These are phyloP conservation scores for Syrphus vitripennis DNA, from an alignment of 2,888 invertebrate species.

Conservation along the genomic window DNA sequence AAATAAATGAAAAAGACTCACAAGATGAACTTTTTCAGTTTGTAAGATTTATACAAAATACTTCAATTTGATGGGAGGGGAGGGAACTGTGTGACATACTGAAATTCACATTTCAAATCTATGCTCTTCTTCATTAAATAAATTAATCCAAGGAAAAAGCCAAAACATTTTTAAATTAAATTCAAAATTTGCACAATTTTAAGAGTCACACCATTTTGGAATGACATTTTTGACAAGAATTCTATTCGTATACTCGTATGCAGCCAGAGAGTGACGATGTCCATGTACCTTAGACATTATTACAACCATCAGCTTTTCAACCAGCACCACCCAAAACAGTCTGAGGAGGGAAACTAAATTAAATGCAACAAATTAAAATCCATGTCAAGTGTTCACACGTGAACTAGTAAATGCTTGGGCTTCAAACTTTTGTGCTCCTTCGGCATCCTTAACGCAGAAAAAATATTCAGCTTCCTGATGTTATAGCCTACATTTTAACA, in stretches of 20 bases:
- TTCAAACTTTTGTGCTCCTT: neutral
- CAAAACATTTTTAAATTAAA: conserved; percentile 13
- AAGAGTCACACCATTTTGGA: neutral
- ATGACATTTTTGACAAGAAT: conserved; percentile 1
- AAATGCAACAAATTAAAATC: conserved; percentile 65
- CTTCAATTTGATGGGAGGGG: too few relatives aligned
- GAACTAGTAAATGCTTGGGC: conserved; percentile 42
- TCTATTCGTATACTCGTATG: too few relatives aligned
- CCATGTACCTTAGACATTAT: neutral
- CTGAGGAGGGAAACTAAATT: conserved; percentile 41
- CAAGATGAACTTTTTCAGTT: neutral
- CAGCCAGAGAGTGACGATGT: neutral
- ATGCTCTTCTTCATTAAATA: conserved; percentile 11
- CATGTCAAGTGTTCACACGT: conserved; percentile 64
- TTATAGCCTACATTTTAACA: conserved; percentile 53
- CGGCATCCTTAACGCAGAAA: neutral
- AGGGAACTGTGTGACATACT: neutral
- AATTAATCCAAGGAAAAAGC: conserved; percentile 23
- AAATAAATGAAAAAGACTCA: neutral
- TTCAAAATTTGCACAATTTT: conserved; percentile 11
- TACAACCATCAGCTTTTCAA: neutral
- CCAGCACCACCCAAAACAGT: neutral
- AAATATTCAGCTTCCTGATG: neutral
- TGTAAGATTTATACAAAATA: neutral
- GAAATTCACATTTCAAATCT: neutral